Base-by-base conservation (phyloP, 2,888 invertebrate genomes). In the Limnephilus auricula region DNA sequence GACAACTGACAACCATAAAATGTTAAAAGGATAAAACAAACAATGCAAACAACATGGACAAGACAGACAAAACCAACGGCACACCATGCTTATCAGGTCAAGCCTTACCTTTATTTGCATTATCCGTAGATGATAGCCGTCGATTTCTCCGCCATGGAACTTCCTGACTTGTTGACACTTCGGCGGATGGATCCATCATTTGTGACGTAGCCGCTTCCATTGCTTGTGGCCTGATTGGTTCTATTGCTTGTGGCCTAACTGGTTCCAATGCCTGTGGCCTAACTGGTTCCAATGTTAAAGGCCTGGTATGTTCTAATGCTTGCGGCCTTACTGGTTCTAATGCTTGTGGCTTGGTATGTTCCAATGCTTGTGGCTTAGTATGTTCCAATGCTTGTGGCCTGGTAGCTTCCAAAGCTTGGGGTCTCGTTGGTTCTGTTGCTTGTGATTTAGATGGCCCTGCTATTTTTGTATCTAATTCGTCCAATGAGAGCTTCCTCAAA, bases 91-190 rank as follows among this genome's bases (percentile, higher is more conserved):
- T 90, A 90, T 30, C 37, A n/a, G 30, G n/a, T 32, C 10, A 31
- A 34, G 10, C 79, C 96, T 94, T 96, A 96, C 96, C 96, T 96
- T 95, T 94, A 93, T 94, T 95, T 93, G 95, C 95, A 94, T 94
- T 95, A 94, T 96, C 95, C 94, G 95, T 95, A 94, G 94, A 94
- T 94, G 94, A 94, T 93, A 94, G 94, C 95, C 95, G 95, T 94
- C 95, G 94, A 94, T 95, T 95, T 94, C 94, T 94, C 94, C 96
- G 95, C 96, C 96, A 96, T 91, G 96, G 96, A 91, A 95, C 95
- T n/a, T 90, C 90, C 32, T 30, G 82, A 32, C 86, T 89, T 25
- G 92, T 83, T 18, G 90, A 88, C 45, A 84, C 45, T 45, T 91
- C 86, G 31, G 91, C 34, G 25, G 85, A 78, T 25, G 25, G 65